phyloP scores from a whole-genome alignment of 2,888 invertebrate genomes.

The Drosophila multiciliata region DNA sequence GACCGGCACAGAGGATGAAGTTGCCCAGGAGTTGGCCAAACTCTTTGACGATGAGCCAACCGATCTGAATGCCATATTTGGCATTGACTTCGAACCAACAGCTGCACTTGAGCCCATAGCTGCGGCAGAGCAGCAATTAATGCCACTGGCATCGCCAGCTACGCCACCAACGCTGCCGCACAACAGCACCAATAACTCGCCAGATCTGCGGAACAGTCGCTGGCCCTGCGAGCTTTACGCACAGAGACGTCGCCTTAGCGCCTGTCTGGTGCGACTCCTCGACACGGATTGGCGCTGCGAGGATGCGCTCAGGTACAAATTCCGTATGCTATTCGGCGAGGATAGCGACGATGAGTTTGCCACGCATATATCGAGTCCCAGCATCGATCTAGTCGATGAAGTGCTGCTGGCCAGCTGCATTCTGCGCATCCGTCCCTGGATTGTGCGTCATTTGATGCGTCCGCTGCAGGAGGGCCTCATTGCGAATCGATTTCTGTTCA shows the following conservation, averaged over 20 bases:
- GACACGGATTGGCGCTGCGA: conserved; percentile 82
- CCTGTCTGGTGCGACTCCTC: conserved; percentile 67
- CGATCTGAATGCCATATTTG: conserved; percentile 82
- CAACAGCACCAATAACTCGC: background rate
- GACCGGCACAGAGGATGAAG: conserved; percentile 63
- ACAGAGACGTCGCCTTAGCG: conserved; percentile 70
- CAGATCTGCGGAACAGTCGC: conserved; percentile 74
- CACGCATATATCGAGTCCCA: conserved; percentile 75
- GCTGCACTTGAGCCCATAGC: background rate
- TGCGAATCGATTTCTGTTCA: conserved; percentile 82
- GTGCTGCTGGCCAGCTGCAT: conserved; percentile 80
- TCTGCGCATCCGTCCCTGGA: conserved; percentile 83
- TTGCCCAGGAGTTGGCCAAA: conserved; percentile 76
- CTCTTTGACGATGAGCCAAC: conserved; percentile 78
- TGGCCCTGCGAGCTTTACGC: conserved; percentile 84
- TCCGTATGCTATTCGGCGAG: conserved; percentile 80
- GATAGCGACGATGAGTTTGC: conserved; percentile 83
- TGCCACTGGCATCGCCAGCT: conserved; percentile 32
- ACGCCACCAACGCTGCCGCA: conserved; percentile 11
- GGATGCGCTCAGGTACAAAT: conserved; percentile 71
- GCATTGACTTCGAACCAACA: conserved; percentile 61
- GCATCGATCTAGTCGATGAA: conserved; percentile 82
- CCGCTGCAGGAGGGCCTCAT: conserved; percentile 82
- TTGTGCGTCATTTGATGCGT: conserved; percentile 82
- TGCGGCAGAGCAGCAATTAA: background rate